These are phyloP conservation scores for Bombus consobrinus DNA, from an alignment of 1,140 invertebrate species.

Conservation along the genomic window DNA sequence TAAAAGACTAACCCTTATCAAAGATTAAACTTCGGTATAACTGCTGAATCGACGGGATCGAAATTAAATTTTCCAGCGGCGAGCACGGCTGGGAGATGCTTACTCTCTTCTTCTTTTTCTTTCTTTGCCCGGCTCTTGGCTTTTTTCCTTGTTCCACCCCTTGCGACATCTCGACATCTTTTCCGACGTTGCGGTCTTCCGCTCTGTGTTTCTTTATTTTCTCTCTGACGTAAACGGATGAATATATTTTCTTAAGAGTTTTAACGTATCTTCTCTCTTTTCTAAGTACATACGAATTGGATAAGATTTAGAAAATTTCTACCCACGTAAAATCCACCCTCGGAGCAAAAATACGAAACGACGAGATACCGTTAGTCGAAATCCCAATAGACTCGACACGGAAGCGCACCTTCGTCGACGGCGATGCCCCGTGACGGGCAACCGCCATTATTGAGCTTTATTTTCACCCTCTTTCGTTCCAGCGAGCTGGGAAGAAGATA, in stretches of 20 bases:
- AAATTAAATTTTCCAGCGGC: conserved; percentile 84
- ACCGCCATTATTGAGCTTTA: conserved; percentile 78
- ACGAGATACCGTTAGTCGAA: conserved; percentile 43
- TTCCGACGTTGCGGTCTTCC: neutral
- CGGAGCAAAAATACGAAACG: neutral
- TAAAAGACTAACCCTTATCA: conserved; percentile 85
- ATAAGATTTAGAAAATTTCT: neutral
- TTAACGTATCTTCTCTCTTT: neutral
- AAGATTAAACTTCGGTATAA: conserved; percentile 85
- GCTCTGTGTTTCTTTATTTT: neutral
- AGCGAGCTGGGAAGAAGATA: neutral
- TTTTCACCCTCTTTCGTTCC: conserved; percentile 63
- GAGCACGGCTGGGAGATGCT: conserved; percentile 68
- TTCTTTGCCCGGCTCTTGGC: conserved; percentile 44
- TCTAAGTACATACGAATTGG: neutral
- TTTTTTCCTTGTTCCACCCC: conserved; percentile 20
- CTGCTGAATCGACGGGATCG: conserved; percentile 85
- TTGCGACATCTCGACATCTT: conserved; percentile 11
- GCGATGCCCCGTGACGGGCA: conserved; percentile 62
- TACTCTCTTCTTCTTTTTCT: conserved; percentile 59
- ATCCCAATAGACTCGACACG: conserved; percentile 23
- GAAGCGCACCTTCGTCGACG: conserved; percentile 17
- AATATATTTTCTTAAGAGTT: neutral
- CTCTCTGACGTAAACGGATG: neutral
- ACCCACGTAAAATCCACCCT: no score